A percentile compares a stretch with the other conserved stretches of the same genome.
Conservation (phyloP, 2,888 invertebrate genomes). For the Carcina quercana region DNA sequence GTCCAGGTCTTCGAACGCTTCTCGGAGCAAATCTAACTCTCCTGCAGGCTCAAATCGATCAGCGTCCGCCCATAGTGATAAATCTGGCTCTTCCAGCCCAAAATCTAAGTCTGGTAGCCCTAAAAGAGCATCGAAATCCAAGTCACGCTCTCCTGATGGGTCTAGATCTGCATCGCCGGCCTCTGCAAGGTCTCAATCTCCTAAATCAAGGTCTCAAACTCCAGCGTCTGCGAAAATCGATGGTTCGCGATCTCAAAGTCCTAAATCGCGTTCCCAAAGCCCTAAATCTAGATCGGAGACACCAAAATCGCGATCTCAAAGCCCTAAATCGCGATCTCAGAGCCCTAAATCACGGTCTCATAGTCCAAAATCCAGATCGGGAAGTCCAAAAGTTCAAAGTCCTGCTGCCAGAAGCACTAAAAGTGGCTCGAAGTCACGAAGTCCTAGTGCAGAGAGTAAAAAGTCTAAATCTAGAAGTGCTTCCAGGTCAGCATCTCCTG, state of each 20-base stretch:
- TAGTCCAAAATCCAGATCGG: conserved; percentile 37
- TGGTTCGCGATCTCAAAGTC: conserved; percentile 36
- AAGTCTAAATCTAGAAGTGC: conserved; percentile 39
- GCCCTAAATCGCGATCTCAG: conserved; percentile 43
- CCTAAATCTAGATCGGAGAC: conserved; percentile 38
- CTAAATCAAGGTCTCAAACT: conserved; percentile 27
- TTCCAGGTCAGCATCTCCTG: conserved; percentile 50
- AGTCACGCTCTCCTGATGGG: conserved; percentile 30
- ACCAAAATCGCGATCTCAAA: conserved; percentile 38
- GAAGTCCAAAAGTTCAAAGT: conserved; percentile 35
- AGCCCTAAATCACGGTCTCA: conserved; percentile 40
- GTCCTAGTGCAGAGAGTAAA: conserved; percentile 44
- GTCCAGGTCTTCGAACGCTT: conserved; percentile 42
- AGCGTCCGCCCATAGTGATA: conserved; percentile 52
- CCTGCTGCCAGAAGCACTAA: conserved; percentile 32
- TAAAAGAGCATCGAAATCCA: conserved; percentile 39
- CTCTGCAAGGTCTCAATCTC: conserved; percentile 32
- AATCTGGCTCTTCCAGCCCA: conserved; percentile 61
- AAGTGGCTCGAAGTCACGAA: conserved; percentile 58
- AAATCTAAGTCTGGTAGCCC: conserved; percentile 61
- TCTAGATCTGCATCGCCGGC: conserved; percentile 22
- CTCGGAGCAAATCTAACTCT: conserved; percentile 62
- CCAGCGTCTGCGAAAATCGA: conserved; percentile 19
- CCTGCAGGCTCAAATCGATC: conserved; percentile 52
- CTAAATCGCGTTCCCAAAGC: conserved; percentile 34